These are phyloP conservation scores for Tachina grossa DNA, from an alignment of 2,888 invertebrate genomes.

Conservation along the genomic window DNA sequence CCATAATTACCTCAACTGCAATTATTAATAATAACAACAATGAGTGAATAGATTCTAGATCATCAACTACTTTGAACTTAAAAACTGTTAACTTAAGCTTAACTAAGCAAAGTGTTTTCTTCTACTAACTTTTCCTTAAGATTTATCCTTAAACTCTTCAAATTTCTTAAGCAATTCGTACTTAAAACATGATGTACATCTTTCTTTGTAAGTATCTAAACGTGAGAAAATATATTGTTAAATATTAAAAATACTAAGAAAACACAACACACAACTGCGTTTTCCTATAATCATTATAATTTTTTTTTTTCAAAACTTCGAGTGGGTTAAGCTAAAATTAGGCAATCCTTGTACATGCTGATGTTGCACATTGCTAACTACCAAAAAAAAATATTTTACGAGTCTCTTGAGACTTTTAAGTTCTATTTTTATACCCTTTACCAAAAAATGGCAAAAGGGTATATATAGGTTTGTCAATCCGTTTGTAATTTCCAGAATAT, in stretches of 20 bases:
- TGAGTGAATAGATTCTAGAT: no score
- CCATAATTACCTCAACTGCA: no score
- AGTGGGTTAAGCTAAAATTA: conserved; percentile 42
- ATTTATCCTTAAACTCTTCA: no score
- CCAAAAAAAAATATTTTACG: conserved; percentile 59
- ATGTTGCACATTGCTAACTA: conserved; percentile 37
- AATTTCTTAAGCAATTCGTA: background rate
- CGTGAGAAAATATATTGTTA: background rate
- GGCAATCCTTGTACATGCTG: conserved; percentile 30
- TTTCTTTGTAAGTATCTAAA: background rate
- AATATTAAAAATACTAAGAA: background rate
- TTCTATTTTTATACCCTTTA: conserved; percentile 5
- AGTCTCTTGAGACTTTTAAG: conserved; percentile 71
- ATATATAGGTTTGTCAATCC: no score
- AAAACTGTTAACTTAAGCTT: no score
- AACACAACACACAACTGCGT: background rate
- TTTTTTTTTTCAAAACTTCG: background rate
- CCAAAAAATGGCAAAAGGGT: no score
- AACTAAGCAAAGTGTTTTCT: no score
- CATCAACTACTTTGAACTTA: no score
- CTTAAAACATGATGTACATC: background rate
- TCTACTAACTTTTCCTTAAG: no score
- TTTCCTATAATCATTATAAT: background rate
- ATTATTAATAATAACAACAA: no score
- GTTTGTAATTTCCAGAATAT: no score